These are phyloP conservation scores for Temnothorax unifasciatus DNA, from an alignment of 2,888 invertebrate genomes.

Conservation along the genomic window DNA sequence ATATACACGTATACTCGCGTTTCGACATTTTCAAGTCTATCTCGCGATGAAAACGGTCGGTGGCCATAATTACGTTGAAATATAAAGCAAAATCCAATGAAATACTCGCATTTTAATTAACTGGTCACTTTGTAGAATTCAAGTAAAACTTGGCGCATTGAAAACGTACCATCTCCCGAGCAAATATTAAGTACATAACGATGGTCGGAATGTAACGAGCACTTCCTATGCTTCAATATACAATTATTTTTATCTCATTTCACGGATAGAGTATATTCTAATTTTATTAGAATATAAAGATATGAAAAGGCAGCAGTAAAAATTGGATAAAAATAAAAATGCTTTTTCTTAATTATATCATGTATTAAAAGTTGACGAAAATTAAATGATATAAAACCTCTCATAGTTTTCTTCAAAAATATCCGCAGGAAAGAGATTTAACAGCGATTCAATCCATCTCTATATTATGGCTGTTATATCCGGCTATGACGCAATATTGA, in stretches of 20 bases:
- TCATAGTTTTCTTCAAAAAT: background rate
- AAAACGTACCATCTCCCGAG: background rate
- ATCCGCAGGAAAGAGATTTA: slow-evolving; percentile 6
- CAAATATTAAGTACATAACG: background rate
- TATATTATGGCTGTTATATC: background rate
- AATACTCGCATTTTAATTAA: slow-evolving; percentile 24
- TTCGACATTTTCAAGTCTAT: slow-evolving; percentile 19
- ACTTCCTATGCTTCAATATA: background rate
- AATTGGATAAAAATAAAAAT: background rate
- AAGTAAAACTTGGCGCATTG: slow-evolving; percentile 4
- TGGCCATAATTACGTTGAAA: background rate
- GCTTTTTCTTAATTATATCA: background rate
- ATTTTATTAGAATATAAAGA: background rate
- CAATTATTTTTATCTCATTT: slow-evolving; percentile 4
- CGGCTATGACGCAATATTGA: slow-evolving; percentile 29
- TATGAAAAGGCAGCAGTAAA: background rate
- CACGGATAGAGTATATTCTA: background rate
- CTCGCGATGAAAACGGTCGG: background rate
- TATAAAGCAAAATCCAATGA: slow-evolving; percentile 16
- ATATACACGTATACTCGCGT: background rate
- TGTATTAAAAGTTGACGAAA: background rate
- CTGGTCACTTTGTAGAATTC: background rate
- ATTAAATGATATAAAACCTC: background rate
- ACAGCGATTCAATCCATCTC: slow-evolving; percentile 5
- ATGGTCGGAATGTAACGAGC: slow-evolving; percentile 2